phyloP scores from a whole-genome alignment of 2,888 invertebrate genomes.

The Parasteatoda lunata region DNA sequence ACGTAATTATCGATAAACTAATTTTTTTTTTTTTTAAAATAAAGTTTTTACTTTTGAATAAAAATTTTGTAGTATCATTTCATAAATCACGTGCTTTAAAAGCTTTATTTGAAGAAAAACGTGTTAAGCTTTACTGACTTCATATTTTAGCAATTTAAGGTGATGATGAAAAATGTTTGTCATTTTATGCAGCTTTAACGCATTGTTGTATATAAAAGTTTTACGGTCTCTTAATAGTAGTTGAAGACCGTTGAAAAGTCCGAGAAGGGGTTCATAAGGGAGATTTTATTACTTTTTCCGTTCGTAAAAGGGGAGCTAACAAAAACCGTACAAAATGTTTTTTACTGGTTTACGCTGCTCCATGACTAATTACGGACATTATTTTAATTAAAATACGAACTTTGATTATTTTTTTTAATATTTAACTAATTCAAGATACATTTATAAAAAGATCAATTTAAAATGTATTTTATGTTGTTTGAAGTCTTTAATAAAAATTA shows the following conservation, averaged over 20 bases:
- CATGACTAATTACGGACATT: not conserved
- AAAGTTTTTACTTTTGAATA: no score
- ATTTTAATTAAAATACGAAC: not conserved
- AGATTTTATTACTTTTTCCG: slow-evolving; percentile 39
- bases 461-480: not conserved
- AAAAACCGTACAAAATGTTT: slow-evolving; percentile 24
- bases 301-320: slow-evolving; percentile 9
- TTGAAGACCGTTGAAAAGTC: slow-evolving; percentile 46
- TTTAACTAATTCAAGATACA: not conserved
- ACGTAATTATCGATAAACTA: no score
- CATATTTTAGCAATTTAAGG: not conserved
- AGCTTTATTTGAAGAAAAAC: no score
- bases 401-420: not conserved
- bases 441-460: no score
- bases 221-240: slow-evolving; percentile 62
- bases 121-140: no score
- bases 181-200: slow-evolving; percentile 58
- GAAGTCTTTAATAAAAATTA: not conserved
- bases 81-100: no score
- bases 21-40: no score
- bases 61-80: no score
- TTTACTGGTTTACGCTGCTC: not conserved
- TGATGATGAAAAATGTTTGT: slow-evolving; percentile 17
- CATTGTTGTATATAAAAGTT: slow-evolving; percentile 56
- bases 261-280: slow-evolving; percentile 49